These are phyloP conservation scores for Dynastes grantii DNA, from an alignment of 2,888 invertebrate genomes.

Conservation along the genomic window DNA sequence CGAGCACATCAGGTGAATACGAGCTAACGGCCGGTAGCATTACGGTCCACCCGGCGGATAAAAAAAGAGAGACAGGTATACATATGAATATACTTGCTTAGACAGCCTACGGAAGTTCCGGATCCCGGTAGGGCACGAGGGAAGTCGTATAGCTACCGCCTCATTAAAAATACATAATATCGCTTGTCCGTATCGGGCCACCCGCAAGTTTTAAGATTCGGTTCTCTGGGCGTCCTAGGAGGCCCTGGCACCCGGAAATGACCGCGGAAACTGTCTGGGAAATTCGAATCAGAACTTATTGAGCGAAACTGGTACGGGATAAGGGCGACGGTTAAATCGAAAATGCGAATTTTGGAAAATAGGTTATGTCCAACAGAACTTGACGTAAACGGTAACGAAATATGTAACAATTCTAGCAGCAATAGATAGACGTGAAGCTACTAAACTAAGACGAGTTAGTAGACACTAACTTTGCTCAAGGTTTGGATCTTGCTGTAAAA, in stretches of 20 bases:
- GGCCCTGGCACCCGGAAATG: conserved; percentile 10
- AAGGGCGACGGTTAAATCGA: neutral
- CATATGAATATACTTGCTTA: neutral
- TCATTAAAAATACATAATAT: conserved; percentile 36
- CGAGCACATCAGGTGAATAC: conserved; percentile 28
- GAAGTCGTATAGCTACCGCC: conserved; percentile 8
- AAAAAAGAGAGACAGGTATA: neutral
- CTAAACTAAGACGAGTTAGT: too few relatives aligned
- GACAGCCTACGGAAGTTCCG: conserved; percentile 25
- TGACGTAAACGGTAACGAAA: too few relatives aligned
- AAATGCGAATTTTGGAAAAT: neutral
- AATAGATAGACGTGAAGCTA: too few relatives aligned
- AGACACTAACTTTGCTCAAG: too few relatives aligned
- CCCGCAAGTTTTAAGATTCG: conserved; percentile 22
- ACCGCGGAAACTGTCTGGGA: conserved; percentile 11
- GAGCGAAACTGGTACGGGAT: neutral
- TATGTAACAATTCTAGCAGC: too few relatives aligned
- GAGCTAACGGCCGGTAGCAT: neutral
- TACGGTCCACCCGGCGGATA: neutral
- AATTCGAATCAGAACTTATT: conserved; percentile 25
- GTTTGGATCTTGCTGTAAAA: too few relatives aligned
- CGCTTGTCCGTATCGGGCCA: conserved; percentile 24
- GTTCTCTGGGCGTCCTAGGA: neutral
- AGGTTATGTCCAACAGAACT: too few relatives aligned
- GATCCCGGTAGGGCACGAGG: neutral